Base-by-base conservation (phyloP, 2,888 invertebrate species). In the Limenitis camilla region DNA sequence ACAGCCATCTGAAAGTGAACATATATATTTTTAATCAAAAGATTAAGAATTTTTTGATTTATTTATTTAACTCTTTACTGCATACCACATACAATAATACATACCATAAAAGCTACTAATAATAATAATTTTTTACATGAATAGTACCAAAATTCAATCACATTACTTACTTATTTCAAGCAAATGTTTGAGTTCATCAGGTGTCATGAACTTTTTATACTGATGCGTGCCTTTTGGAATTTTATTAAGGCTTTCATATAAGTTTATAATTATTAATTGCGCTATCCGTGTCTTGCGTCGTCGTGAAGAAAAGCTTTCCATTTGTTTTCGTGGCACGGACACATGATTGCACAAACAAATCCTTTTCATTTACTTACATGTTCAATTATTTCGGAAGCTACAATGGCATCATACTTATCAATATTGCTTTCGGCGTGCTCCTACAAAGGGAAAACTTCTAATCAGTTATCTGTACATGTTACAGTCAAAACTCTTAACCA, bases 191-290 rank as follows among this genome's bases (percentile, higher is more conserved):
- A 96, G 85, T 61, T 96, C 93, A 41, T 90, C 85, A 0, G 97
- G 96, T 0, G 91, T 83, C 19, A 96, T 91, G 78, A 98, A 96
- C 79, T 96, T 96, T 6, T 96, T 90, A 91, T 94, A 97, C 56
- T 96, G 91, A 75, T 99, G 99, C 0, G 97, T 96, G 5, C 97
- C 97, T 62, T 81, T 81, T 0, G 98, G 97, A n/a, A 96, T 72
- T 0, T 88, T 84, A 0, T 96, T 66, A 0, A 96, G 59, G 74
- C 94, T 90, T 86, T 99, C 99, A 0, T 93, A 95, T 0, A 92
- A 62, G 35, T 91, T 78, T 48, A 99, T 93, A 0, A 85, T 65
- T 56, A 90, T 36, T 0, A 94, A 48, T 81, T 93, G 94, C 4
- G 97, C 91, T 0, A 84, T 41, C 28, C 78, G 62, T 0, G 92